These are phyloP conservation scores for Heliocidaris erythrogramma DNA, from an alignment of 35 echinoderm and acorn worm species.

Conservation along the genomic window DNA sequence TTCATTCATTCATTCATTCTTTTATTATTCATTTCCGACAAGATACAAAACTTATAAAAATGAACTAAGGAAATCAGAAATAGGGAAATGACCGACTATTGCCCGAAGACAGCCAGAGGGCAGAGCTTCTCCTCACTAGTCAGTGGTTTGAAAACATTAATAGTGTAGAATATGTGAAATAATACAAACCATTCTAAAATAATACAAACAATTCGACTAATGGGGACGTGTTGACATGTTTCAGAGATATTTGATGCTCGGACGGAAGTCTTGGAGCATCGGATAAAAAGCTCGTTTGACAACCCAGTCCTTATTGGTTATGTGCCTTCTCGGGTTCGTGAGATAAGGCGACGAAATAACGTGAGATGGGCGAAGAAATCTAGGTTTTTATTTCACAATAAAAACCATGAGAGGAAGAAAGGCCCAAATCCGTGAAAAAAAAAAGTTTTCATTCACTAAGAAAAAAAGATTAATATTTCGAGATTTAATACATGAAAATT, in stretches of 20 bases:
- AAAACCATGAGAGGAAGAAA: background rate
- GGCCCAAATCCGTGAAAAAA: no score
- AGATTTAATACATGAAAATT: no score
- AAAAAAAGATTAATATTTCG: no score
- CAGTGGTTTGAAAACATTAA: no score
- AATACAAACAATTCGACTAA: background rate
- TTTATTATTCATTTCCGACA: no score
- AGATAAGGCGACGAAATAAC: background rate
- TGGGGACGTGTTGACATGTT: background rate
- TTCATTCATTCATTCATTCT: no score
- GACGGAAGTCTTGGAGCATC: background rate
- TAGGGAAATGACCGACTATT: no score
- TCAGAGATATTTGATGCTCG: background rate
- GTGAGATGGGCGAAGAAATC: background rate
- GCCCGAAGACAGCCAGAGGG: no score
- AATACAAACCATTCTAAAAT: background rate
- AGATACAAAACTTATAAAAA: no score
- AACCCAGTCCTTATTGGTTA: background rate
- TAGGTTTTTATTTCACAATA: background rate
- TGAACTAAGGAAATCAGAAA: no score
- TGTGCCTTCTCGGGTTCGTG: background rate
- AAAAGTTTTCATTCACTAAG: no score
- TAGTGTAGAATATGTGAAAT: background rate
- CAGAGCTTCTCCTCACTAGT: no score
- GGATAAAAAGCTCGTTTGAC: background rate